phyloP scores from a whole-genome alignment of 2,888 invertebrate genomes.

The Ceramica pisi region DNA sequence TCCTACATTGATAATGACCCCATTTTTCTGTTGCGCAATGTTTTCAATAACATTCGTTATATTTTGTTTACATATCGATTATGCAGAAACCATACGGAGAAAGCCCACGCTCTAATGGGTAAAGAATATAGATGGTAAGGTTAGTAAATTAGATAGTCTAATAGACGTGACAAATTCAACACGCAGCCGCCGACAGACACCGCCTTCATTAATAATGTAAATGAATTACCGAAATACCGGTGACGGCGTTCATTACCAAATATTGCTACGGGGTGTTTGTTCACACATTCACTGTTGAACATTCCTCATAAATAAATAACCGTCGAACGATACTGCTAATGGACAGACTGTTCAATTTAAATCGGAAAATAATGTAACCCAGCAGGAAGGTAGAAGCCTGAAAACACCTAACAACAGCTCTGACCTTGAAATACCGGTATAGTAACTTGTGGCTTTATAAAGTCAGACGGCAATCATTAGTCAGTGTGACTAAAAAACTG shows the following conservation, averaged over 20 bases:
- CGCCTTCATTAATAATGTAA: conserved; percentile 35
- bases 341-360: conserved; percentile 1
- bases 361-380: background rate
- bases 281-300: background rate
- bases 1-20: conserved; percentile 59
- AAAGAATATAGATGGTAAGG: background rate
- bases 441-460: conserved; percentile 11
- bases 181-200: conserved; percentile 9
- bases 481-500: conserved; percentile 1
- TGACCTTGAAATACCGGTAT: conserved; percentile 35
- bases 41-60: conserved; percentile 28
- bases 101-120: conserved; percentile 13
- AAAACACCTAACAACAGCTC: conserved; percentile 17
- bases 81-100: conserved; percentile 3
- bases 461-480: conserved; percentile 15
- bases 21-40: conserved; percentile 48
- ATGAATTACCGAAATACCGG: conserved; percentile 44
- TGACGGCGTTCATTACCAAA: conserved; percentile 37
- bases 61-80: background rate
- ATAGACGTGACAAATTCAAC: conserved; percentile 9
- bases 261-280: conserved; percentile 16
- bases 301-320: conserved; percentile 27
- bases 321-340: conserved; percentile 16
- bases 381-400: background rate
- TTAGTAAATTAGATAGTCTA: background rate